These are phyloP conservation scores for Lagodon rhomboides DNA, from an alignment of 2,797 vertebrate species.

Conservation along the genomic window DNA sequence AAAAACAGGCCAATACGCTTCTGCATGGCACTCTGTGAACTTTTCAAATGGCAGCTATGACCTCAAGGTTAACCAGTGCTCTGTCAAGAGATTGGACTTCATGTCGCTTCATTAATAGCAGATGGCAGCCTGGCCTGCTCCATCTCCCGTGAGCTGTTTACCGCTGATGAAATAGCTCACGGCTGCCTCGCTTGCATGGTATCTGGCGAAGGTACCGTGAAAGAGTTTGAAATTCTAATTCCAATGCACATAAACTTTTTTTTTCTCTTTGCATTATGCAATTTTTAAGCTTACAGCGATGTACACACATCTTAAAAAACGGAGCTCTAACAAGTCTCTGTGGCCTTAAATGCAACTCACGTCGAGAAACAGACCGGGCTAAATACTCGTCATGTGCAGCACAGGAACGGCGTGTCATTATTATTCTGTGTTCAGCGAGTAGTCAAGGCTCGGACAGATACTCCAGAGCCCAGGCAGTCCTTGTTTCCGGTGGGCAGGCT, in stretches of 20 bases:
- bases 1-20: not conserved
- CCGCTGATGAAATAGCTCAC: conserved; percentile 29
- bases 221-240: not conserved
- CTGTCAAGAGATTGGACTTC: conserved; percentile 25
- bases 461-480: conserved; percentile 46
- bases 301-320: not conserved
- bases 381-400: conserved; percentile 5
- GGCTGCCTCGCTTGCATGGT: conserved; percentile 23
- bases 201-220: not conserved
- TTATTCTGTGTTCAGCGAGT: conserved; percentile 37
- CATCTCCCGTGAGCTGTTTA: conserved; percentile 23
- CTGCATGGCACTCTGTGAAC: conserved; percentile 18
- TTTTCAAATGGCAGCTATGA: conserved; percentile 41
- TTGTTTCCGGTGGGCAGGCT: conserved; percentile 39
- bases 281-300: conserved; percentile 1
- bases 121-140: conserved; percentile 30
- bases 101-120: conserved; percentile 27
- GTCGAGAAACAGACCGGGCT: conserved; percentile 8
- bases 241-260: not conserved
- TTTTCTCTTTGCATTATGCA: not conserved
- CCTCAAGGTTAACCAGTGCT: conserved; percentile 24
- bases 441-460: conserved; percentile 21
- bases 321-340: conserved; percentile 13
- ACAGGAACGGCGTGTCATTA: conserved; percentile 16
- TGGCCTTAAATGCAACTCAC: not conserved